Base-by-base conservation (phyloP, 2,888 invertebrate genomes). In the Bombylius discolor region DNA sequence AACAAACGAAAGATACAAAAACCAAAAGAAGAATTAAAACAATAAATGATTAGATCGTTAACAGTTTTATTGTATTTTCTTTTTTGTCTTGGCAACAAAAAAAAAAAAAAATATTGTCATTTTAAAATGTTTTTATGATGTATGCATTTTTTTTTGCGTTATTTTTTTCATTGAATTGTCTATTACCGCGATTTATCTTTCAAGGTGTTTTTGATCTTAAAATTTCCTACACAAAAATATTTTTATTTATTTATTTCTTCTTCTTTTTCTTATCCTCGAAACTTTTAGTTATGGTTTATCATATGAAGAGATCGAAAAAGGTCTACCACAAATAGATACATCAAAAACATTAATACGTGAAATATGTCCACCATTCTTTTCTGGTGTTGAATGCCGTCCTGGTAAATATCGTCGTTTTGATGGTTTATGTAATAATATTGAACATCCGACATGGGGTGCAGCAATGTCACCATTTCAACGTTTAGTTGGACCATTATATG, bases 361-460 rank as follows among this genome's bases (percentile, higher is more conserved):
- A 67, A 82, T 90, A 5, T 93, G 93, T 65, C 93, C 93, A 1
- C 88, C 91, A 0, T 90, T 85, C 68, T 81, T 93, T 66, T 84
- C 89, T 0, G 88, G 89, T 65, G 90, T 92, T 33, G 87, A 91
- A 71, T 93, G 93, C 65, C 81, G 88, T 49, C 84, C 92, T 1
- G 91, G 91, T 52, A 91, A 92, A 70, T 93, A 92, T 74, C 79
- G 93, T 14, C 79, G 92, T 33, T 81, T 84, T 64, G 93, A 93
- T 69, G 93, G 92, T 1, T 81, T 93, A 7, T 93, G 93, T 75
- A 93, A 90, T 64, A 93, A 93, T 70, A 76, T 92, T 65, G 81
- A 87, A 59, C 85, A 92, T 72, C 93, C 93, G 0, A 89, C 89
- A 0, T 93, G 92, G 92, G 93, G 92, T 1, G 84, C 92, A 13